Percentiles rank a stretch among this genome's conserved stretches.
These are phyloP conservation scores for Pangasius mekongensis DNA, from an alignment of 2,797 vertebrate genomes.

Conservation along the genomic window DNA sequence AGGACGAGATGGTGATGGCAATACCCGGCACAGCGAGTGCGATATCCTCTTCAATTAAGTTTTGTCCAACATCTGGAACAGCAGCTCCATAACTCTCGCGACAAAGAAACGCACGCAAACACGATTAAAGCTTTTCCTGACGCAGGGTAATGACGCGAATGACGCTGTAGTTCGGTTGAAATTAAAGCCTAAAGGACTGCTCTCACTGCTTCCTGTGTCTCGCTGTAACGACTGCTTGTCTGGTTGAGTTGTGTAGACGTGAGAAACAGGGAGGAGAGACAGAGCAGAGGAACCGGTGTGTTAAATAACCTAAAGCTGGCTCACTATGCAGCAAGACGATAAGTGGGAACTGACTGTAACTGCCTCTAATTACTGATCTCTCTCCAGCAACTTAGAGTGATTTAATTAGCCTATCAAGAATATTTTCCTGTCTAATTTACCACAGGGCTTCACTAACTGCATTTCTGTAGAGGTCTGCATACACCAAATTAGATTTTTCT, in stretches of 20 bases:
- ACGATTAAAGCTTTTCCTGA: too few species aligned
- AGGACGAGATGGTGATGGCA: neutral
- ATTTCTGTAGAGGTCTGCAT: neutral
- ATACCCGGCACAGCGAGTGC: neutral
- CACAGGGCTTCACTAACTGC: neutral
- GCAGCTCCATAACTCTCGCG: neutral
- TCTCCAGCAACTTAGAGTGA: neutral
- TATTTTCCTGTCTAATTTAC: neutral
- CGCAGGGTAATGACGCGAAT: neutral
- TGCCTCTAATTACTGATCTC: neutral
- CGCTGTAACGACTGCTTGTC: neutral
- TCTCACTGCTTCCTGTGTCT: conserved; percentile 8
- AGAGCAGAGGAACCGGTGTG: conserved; percentile 25
- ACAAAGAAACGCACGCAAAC: neutral
- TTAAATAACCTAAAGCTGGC: neutral
- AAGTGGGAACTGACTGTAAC: neutral
- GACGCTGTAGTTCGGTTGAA: too few species aligned
- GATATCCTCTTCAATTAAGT: conserved; percentile 12
- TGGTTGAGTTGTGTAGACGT: neutral
- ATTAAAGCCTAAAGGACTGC: neutral
- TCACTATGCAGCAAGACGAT: neutral
- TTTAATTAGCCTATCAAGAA: neutral
- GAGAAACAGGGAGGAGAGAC: conserved; percentile 32
- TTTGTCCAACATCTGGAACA: neutral
- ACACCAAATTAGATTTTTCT: neutral